Conservation (phyloP, 1,140 invertebrate species). For the Coenobita brevimanus region DNA sequence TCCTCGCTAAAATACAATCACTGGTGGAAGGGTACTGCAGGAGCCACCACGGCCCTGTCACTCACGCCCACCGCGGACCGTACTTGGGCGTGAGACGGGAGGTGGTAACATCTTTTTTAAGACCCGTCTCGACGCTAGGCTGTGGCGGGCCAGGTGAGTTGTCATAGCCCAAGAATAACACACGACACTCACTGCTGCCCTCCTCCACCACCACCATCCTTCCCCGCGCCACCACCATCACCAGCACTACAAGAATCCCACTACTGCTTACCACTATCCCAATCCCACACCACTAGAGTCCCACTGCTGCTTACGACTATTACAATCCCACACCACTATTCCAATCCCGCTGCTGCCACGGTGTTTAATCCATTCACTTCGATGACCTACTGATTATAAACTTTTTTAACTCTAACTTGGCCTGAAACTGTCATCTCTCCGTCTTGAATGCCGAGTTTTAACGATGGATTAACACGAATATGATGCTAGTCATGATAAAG, state of each 20-base stretch:
- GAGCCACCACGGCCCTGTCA: neutral
- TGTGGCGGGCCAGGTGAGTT: conserved; percentile 27
- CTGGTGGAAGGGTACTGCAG: too few relatives aligned
- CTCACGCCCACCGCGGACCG: neutral
- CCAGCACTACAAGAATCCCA: neutral
- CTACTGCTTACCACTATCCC: neutral
- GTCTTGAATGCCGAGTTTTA: too few relatives aligned
- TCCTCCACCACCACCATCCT: neutral
- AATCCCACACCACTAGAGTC: neutral
- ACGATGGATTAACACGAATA: too few relatives aligned
- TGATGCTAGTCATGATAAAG: too few relatives aligned
- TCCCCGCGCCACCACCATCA: neutral
- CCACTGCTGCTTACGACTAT: neutral
- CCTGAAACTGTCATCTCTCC: too few relatives aligned
- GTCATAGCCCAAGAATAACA: conserved; percentile 39
- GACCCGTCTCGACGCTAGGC: conserved; percentile 33
- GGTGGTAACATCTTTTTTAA: conserved; percentile 41
- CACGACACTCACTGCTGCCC: conserved; percentile 30
- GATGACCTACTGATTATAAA: too few relatives aligned
- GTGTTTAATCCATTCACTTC: neutral
- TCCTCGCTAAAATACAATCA: too few relatives aligned
- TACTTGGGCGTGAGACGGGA: neutral
- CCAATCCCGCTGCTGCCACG: neutral
- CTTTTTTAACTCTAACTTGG: too few relatives aligned
- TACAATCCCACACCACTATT: neutral